Evolutionary conservation across 2,113 vertebrate species (phyloP), one percentile per base, ranked within the genome.

Genomic region (Sardina pilchardus): DNA sequence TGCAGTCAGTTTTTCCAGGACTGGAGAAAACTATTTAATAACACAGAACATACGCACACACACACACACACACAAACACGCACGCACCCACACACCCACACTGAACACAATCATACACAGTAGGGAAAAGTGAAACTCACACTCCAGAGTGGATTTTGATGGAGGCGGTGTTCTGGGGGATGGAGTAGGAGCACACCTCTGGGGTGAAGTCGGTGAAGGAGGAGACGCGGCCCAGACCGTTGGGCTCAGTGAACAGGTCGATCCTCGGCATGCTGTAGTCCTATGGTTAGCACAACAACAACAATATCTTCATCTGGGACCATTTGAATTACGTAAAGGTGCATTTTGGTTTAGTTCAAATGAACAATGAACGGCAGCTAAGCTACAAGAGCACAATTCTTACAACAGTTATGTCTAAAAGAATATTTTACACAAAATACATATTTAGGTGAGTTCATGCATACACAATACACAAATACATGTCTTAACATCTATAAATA

Each of bases 101-200:
- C 56, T 44, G 42, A 36, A 63, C 44, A 82, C 63, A 71, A 39
- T 4, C 63, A 71, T 26, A 53, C 39, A 82, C 84, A 82, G 39
- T 78, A 43, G 36, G 26, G 1, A 50, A 17, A 30, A n/a, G 19
- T 39, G 8, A n/a, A 12, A 97, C 98, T 97, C 94, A 99, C 98
- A 92, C 95, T 94, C 98, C 98, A 91, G 96, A 96, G 80, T 97
- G 95, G 48, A 99, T 97, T 94, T 96, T 97, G 86, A 99, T 96
- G 87, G 98, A 99, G 89, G 95, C 96, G 0, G 97, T 98, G 89
- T 95, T 96, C 89, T 96, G 96, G 17, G 96, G 95, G 17, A 95
- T 91, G 75, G 96, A 96, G 36, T 94, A 98, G 24, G 96, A 93
- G n/a, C 95, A 93, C 1, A 95, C 92, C 89, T 99, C 97, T 36